phyloP scores from a whole-genome alignment of 2,797 vertebrate genomes.

The Hydrolagus colliei region DNA sequence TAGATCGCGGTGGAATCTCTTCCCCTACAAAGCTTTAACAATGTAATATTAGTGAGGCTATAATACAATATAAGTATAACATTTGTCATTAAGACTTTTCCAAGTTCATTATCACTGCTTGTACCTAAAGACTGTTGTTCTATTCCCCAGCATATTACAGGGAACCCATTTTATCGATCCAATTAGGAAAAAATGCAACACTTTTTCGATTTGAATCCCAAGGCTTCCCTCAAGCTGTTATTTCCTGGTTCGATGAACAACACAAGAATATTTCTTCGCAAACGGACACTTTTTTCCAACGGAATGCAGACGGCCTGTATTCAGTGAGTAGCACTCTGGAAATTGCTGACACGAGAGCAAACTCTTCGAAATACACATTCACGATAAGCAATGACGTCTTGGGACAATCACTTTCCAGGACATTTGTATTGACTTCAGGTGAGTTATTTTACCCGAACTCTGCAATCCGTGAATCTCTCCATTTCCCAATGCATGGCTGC shows the following conservation, averaged over 20 bases:
- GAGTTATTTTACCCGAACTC: neutral
- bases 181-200: neutral
- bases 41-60: no score
- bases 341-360: neutral
- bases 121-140: neutral
- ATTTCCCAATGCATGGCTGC: neutral
- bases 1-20: no score
- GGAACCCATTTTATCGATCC: neutral
- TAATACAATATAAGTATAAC: no score
- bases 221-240: constrained; percentile 4
- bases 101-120: neutral
- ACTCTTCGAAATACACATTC: neutral
- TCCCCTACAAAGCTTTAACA: no score
- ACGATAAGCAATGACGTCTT: neutral
- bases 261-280: neutral
- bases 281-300: neutral
- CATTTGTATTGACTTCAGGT: neutral
- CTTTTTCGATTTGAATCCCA: neutral
- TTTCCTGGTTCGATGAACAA: constrained; percentile 12
- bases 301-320: constrained; percentile 11
- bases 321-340: neutral
- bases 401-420: neutral
- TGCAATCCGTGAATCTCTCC: neutral
- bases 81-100: no score
- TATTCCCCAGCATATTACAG: constrained; percentile 10